Percentiles rank a stretch among this genome's conserved stretches.
These are phyloP conservation scores for Sclerurus mexicanus DNA, from an alignment of 2,113 vertebrate species.

Conservation along the genomic window DNA sequence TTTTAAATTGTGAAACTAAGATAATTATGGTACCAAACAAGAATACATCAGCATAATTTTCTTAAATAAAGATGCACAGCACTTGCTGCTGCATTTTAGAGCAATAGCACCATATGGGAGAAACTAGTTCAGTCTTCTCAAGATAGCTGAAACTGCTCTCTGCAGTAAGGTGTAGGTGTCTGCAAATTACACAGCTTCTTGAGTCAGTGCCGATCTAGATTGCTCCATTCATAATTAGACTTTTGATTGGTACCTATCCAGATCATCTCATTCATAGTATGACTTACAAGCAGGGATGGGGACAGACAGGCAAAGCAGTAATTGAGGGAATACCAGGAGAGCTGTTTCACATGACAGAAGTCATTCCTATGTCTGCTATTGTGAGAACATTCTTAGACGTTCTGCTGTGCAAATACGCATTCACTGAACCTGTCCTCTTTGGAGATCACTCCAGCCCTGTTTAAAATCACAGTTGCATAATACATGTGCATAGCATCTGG, in stretches of 20 bases:
- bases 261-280: conserved; percentile 58
- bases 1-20: background rate
- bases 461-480: background rate
- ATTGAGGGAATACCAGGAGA: conserved; percentile 63
- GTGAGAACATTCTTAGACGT: conserved; percentile 30
- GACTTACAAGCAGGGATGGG: conserved; percentile 51
- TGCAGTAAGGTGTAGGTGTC: conserved; percentile 58
- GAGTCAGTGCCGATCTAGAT: conserved; percentile 40
- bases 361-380: conserved; percentile 16
- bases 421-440: background rate
- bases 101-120: conserved; percentile 19
- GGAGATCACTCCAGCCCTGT: background rate
- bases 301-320: conserved; percentile 59
- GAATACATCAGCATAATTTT: background rate
- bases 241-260: conserved; percentile 68
- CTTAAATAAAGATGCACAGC: background rate
- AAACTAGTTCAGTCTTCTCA: conserved; percentile 34
- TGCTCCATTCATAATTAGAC: conserved; percentile 57
- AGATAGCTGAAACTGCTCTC: conserved; percentile 32
- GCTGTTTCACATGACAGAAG: conserved; percentile 31
- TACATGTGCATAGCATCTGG: background rate
- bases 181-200: conserved; percentile 63
- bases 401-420: background rate
- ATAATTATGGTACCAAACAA: background rate
- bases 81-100: conserved; percentile 34